These are phyloP conservation scores for Conistra vaccinii DNA, from an alignment of 2,888 invertebrate species.

Conservation along the genomic window DNA sequence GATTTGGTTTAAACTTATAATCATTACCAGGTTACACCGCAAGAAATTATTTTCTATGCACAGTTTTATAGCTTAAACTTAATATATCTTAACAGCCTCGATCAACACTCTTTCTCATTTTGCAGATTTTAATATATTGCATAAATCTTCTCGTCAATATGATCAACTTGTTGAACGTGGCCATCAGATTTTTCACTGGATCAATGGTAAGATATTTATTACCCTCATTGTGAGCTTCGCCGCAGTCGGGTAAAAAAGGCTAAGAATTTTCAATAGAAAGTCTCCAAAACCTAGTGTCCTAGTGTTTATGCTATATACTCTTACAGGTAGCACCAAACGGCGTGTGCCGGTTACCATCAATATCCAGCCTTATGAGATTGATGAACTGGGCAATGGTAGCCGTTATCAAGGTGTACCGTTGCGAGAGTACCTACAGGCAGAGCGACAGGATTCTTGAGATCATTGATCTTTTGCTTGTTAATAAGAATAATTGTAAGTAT, in stretches of 20 bases:
- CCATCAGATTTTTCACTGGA: slow-evolving; percentile 47
- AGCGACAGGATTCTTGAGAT: slow-evolving; percentile 58
- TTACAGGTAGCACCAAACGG: slow-evolving; percentile 35
- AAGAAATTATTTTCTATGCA: not conserved
- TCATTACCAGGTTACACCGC: not conserved
- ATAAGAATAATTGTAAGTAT: slow-evolving; percentile 67
- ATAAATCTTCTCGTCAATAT: slow-evolving; percentile 45
- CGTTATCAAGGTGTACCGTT: slow-evolving; percentile 59
- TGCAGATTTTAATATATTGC: slow-evolving; percentile 24
- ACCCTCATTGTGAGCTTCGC: not conserved
- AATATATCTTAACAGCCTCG: not conserved
- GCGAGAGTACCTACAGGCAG: slow-evolving; percentile 66
- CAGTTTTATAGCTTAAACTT: not conserved
- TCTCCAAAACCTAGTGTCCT: not conserved
- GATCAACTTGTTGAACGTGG: slow-evolving; percentile 50
- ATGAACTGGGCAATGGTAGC: slow-evolving; percentile 55
- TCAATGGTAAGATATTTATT: slow-evolving; percentile 41
- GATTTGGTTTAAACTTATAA: not conserved
- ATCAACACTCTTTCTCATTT: not conserved
- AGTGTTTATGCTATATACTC: not conserved
- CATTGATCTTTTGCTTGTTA: slow-evolving; percentile 65
- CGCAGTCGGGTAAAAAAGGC: not conserved
- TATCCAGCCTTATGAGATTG: slow-evolving; percentile 55
- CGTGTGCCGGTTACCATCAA: slow-evolving; percentile 2
- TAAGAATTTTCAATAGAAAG: not conserved